phyloP scores from a whole-genome alignment of 35 echinoderm and acorn worm species.

The Eucidaris tribuloides region DNA sequence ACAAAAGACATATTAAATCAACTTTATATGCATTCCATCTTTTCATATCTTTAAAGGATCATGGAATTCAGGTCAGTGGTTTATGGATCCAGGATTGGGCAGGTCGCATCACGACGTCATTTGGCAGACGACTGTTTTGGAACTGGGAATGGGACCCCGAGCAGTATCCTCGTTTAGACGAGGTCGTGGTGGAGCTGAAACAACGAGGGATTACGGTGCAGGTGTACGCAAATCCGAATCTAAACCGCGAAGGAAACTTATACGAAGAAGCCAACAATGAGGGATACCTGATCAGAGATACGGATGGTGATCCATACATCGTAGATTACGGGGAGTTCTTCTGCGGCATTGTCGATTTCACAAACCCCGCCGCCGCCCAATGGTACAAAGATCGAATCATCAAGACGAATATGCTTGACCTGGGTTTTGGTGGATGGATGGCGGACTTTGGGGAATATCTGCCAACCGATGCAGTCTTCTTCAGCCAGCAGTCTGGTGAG shows the following conservation, averaged over 20 bases:
- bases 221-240: conserved; percentile 87
- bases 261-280: conserved; percentile 54
- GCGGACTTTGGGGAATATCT: conserved; percentile 98
- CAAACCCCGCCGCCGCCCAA: conserved; percentile 63
- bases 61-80: conserved; percentile 68
- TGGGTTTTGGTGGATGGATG: conserved; percentile 97
- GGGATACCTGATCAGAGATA: conserved; percentile 69
- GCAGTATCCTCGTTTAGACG: conserved; percentile 85
- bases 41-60: conserved; percentile 35
- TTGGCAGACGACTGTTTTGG: conserved; percentile 90
- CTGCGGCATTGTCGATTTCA: conserved; percentile 92
- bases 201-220: conserved; percentile 36
- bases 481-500: conserved; percentile 50
- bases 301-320: conserved; percentile 77
- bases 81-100: conserved; percentile 98
- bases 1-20: too few relatives aligned
- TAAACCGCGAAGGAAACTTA: conserved; percentile 77
- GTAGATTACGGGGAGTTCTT: conserved; percentile 95
- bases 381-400: conserved; percentile 95
- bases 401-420: conserved; percentile 81
- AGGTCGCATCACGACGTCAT: conserved; percentile 83
- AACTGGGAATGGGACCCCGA: conserved; percentile 96
- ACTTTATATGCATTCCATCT: too few relatives aligned
- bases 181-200: conserved; percentile 63
- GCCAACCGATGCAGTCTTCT: conserved; percentile 86